A percentile compares a stretch with the other conserved stretches of the same genome.
Conservation (phyloP, 2,797 vertebrate species). For the Poecilia gillii region DNA sequence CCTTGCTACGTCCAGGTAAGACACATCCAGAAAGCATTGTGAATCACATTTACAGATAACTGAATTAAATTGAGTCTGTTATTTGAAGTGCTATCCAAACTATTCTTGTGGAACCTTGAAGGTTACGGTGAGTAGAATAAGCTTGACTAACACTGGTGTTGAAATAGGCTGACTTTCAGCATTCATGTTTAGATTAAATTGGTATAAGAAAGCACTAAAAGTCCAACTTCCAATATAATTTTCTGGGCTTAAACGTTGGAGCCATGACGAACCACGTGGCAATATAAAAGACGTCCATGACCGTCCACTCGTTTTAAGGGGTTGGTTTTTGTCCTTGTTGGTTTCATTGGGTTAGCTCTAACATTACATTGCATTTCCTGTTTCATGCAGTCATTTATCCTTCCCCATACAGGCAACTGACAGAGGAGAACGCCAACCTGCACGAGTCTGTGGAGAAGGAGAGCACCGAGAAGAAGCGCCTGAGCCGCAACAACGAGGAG, state of each 20-base stretch:
- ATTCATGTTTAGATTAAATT: background rate
- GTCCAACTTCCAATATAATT: background rate
- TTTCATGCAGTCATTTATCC: background rate
- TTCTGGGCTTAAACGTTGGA: background rate
- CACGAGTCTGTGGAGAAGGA: slow-evolving; percentile 95
- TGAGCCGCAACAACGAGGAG: slow-evolving; percentile 96
- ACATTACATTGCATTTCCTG: background rate
- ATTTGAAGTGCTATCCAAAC: background rate
- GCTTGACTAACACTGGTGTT: background rate
- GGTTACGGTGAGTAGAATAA: background rate
- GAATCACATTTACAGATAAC: background rate
- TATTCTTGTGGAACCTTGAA: background rate
- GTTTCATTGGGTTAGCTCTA: background rate
- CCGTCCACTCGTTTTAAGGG: background rate
- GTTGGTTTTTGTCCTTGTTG: background rate
- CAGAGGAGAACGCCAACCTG: slow-evolving; percentile 94
- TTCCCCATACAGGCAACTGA: slow-evolving; percentile 87
- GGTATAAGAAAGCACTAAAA: background rate
- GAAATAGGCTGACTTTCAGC: background rate
- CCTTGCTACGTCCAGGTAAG: slow-evolving; percentile 88
- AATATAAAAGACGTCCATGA: background rate
- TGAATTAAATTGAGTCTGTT: background rate
- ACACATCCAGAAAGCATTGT: background rate
- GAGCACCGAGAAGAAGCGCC: slow-evolving; percentile 92
- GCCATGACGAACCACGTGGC: background rate